These are phyloP conservation scores for Mythimna albipuncta DNA, from an alignment of 2,888 invertebrate species.

Conservation along the genomic window DNA sequence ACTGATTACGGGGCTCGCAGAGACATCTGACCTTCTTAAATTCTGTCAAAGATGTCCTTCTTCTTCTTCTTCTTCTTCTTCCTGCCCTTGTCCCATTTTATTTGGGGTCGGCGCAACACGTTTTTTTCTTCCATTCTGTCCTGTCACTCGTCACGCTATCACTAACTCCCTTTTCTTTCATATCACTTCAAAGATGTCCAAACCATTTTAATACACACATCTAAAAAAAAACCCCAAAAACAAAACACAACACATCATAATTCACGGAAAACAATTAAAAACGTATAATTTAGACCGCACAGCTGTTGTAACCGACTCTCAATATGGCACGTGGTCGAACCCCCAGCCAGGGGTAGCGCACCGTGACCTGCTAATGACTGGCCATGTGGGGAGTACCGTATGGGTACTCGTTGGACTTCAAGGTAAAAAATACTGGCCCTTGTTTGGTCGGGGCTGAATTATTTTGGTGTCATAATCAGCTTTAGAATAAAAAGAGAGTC, in stretches of 20 bases:
- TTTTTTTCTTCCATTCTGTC: too few relatives aligned
- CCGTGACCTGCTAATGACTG: conserved; percentile 63
- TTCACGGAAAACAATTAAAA: conserved; percentile 78
- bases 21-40: too few relatives aligned
- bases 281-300: conserved; percentile 67
- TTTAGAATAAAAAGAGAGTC: too few relatives aligned
- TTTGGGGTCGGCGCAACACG: too few relatives aligned
- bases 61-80: too few relatives aligned
- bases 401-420: conserved; percentile 30
- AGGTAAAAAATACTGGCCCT: conserved; percentile 46
- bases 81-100: too few relatives aligned
- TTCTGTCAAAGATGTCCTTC: background rate
- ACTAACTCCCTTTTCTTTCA: too few relatives aligned
- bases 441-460: conserved; percentile 5
- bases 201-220: conserved; percentile 20
- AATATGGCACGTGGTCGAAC: conserved; percentile 76
- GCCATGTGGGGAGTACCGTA: conserved; percentile 62
- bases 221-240: conserved; percentile 23
- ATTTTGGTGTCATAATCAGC: background rate
- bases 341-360: conserved; percentile 57
- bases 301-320: conserved; percentile 77
- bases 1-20: too few relatives aligned
- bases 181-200: background rate
- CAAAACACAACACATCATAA: conserved; percentile 75
- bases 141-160: too few relatives aligned